Base-by-base conservation (phyloP, 1,140 invertebrate genomes). In the Hyposmocoma kahamanoa region DNA sequence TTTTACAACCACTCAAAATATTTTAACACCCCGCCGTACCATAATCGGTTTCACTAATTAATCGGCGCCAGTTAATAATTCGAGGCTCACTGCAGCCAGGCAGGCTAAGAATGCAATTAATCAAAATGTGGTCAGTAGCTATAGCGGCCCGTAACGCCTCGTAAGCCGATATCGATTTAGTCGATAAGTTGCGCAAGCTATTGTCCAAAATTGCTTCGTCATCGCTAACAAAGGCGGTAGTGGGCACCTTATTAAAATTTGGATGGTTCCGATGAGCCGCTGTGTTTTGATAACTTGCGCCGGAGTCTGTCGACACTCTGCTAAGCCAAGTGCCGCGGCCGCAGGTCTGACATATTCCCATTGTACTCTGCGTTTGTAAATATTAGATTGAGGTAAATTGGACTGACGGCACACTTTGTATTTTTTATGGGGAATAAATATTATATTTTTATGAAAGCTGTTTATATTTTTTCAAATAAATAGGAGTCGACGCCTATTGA, bases 201-300 rank as follows among this genome's bases (percentile, higher is more conserved):
- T 85, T 85, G 82, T 85, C 53, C 50, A 56, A 76, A 83, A 79
- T 61, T 76, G 78, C 79, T 43, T 39, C 50, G 65, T 85, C 79
- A 85, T 59, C 42, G 46, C 56, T 59, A 67, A 82, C 79, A 85
- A 83, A 85, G 74, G 78, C 79, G 74, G 82, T 80, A 82, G 79
- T 85, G 76, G 80, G 72, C 70, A 80, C 76, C 82, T 85, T 83
- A 85, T 85, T 85, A 85, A 83, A 85, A 82, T 80, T 80, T 80
- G 68, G 70, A 74, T 72, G 66, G 65, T 69, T 67, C 58, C 70
- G 76, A 83, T 76, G 74, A 78, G 70, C 65, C 69, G 71, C 64
- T 73, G 63, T 83, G 82, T 83, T 85, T 83, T 85, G 72, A 82
- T 82, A 85, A 82, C 72, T 41, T 57, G 70, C 72, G 66, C 62